Conservation (phyloP, 2,797 vertebrate species). For the Centroberyx gerrardi region DNA sequence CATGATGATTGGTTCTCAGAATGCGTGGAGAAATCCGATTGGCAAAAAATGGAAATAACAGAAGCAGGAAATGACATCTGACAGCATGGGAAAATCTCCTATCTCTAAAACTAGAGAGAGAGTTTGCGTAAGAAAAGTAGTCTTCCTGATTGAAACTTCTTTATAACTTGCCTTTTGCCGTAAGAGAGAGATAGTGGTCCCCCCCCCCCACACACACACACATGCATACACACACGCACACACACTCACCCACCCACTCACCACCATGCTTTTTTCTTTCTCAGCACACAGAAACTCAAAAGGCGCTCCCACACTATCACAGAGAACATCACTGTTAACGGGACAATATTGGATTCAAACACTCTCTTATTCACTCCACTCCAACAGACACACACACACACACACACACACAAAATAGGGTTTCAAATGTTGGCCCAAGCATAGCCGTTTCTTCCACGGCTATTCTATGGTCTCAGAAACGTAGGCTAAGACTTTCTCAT, state of each 20-base stretch:
- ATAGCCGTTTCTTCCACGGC: conserved; percentile 45
- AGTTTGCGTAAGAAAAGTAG: no score
- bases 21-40: no score
- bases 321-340: conserved; percentile 46
- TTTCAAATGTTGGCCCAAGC: conserved; percentile 13
- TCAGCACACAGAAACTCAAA: background rate
- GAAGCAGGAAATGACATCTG: no score
- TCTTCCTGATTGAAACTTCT: no score
- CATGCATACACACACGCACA: background rate
- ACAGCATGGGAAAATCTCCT: no score
- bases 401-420: conserved; percentile 30
- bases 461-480: conserved; percentile 42
- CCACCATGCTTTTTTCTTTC: background rate
- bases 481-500: conserved; percentile 76
- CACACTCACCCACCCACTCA: background rate
- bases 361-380: conserved; percentile 7
- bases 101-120: no score
- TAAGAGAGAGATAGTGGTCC: background rate
- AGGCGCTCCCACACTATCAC: conserved; percentile 40
- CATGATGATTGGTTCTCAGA: no score
- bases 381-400: conserved; percentile 15
- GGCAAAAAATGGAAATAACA: no score
- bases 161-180: no score
- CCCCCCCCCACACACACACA: background rate
- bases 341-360: conserved; percentile 44